Evolutionary conservation across 2,888 invertebrate species (phyloP), one percentile per base, ranked within the genome.

Genomic region (Syrphus vitripennis): DNA sequence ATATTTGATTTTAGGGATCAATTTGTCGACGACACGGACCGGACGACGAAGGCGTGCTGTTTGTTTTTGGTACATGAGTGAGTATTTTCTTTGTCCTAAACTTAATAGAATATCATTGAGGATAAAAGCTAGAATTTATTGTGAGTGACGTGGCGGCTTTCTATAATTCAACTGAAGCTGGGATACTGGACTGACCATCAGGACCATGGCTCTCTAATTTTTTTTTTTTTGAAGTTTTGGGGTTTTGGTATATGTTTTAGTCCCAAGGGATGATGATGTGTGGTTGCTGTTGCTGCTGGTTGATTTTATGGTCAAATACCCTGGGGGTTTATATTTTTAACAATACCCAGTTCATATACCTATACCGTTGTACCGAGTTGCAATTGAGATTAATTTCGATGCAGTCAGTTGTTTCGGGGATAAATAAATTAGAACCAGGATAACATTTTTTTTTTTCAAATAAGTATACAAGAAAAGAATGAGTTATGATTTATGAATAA

Each of bases 401-500:
- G 79, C 79, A 79, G 48, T 79, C 26, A 3, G 16, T 53, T 29
- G 3, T 6, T 21, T 7, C 31, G n/a, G 26, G 26, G 14, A 29
- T 26, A 16, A 42, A 26, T 40, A 63, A 65, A 45, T 65, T 45
- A 19, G n/a, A 21, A 10, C 1, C 14, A 37, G 53, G 14, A 59
- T 4, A 19, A 26, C 42, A 31, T 7, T 42, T 72, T 34, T 29
- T 29, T 29, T 29, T 29, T 71, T 37, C 21, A 55, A 61, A 70
- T 55, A 42, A 1, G n/a, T n/a, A n/a, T n/a, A n/a, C n/a, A n/a
- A 34, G 31, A 34, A 14, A 61, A 31, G 31, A 37, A 50, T 19
- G 53, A 37, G 61, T 48, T 45, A 69, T 19, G 53, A 37, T 53
- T 48, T 45, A 69, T 83, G 26, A 74, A 78, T 83, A 83, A 78